Base-by-base conservation (phyloP, 2,797 vertebrate genomes). In the Falco cherrug region DNA sequence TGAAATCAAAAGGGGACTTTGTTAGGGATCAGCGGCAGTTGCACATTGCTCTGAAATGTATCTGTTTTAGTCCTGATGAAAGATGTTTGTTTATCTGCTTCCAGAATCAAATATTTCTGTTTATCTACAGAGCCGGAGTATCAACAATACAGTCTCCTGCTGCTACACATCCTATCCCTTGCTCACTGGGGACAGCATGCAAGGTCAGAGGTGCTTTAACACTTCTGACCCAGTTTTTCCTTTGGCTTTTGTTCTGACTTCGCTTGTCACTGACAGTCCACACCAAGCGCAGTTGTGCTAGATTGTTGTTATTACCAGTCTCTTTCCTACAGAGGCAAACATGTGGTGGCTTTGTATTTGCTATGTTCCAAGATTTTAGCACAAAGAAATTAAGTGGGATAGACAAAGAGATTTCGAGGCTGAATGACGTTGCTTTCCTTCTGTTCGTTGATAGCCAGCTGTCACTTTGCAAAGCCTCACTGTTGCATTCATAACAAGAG, bases 371-470 rank as follows among this genome's bases (percentile, higher is more conserved):
- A 59, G 90, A 75, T 78, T 76, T 87, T 85, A 78, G 65, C 87
- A 81, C 59, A 65, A 87, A 89, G 82, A 89, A 89, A 95, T 86
- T 22, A 91, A 94, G 60, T 57, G 81, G 95, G 80, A 61, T 80
- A 71, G 84, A 80, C 70, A 74, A 21, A 0, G 31, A 75, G 91
- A 90, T 95, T 94, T 93, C 0, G 31, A 90, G 84, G 57, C 75
- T 71, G 86, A 78, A 70, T 92, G 88, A 93, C 35, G 45, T 74
- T 68, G 37, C 56, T 80, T 89, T 95, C 90, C 88, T 94, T 95
- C 93, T 95, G 88, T 89, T 94, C 26, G 4, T 71, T 90, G 94
- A 80, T 69, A 89, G 83, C 91, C 95, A 95, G 93, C 86, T 95
- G 96, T 94, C 93, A 37, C 64, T 89, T 91, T 57, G 81, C 88